These are phyloP conservation scores for Athene cunicularia DNA, from an alignment of 2,113 vertebrate genomes.

Conservation along the genomic window DNA sequence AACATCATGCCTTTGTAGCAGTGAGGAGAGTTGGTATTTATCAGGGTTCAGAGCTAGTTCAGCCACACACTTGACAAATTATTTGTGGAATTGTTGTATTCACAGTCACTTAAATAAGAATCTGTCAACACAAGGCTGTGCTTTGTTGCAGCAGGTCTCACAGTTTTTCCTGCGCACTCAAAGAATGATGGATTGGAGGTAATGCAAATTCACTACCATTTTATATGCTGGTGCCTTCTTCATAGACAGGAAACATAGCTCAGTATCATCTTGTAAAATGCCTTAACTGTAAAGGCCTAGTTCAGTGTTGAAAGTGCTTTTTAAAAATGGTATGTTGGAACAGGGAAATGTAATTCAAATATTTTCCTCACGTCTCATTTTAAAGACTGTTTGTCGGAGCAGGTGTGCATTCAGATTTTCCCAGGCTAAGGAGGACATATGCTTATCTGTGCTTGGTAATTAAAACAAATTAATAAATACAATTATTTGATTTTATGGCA, in stretches of 20 bases:
- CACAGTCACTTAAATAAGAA: constrained; percentile 99
- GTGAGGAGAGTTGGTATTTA: constrained; percentile 84
- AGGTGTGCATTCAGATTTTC: constrained; percentile 59
- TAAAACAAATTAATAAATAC: constrained; percentile 79
- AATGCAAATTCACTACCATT: constrained; percentile 99
- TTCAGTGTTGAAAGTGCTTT: constrained; percentile 68
- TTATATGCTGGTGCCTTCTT: constrained; percentile 92
- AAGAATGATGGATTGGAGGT: constrained; percentile 95
- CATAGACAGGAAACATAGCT: constrained; percentile 91
- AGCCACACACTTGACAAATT: constrained; percentile 98
- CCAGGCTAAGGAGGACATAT: constrained; percentile 54
- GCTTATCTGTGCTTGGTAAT: constrained; percentile 66
- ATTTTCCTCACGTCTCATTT: constrained; percentile 68
- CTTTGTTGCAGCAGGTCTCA: constrained; percentile 84
- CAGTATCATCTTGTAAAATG: constrained; percentile 94
- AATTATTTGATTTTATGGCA: constrained; percentile 75
- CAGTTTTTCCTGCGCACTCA: constrained; percentile 81
- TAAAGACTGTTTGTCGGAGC: constrained; percentile 59
- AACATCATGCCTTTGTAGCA: constrained; percentile 76
- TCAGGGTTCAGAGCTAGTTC: constrained; percentile 96
- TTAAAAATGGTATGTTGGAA: constrained; percentile 68
- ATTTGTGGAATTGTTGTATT: constrained; percentile 99
- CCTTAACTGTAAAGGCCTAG: constrained; percentile 81
- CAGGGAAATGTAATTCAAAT: constrained; percentile 64
- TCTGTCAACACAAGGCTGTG: constrained; percentile 92